Evolutionary conservation across 2,113 vertebrate species (phyloP), one percentile per base, ranked within the genome.

Genomic region (Rynchops niger): DNA sequence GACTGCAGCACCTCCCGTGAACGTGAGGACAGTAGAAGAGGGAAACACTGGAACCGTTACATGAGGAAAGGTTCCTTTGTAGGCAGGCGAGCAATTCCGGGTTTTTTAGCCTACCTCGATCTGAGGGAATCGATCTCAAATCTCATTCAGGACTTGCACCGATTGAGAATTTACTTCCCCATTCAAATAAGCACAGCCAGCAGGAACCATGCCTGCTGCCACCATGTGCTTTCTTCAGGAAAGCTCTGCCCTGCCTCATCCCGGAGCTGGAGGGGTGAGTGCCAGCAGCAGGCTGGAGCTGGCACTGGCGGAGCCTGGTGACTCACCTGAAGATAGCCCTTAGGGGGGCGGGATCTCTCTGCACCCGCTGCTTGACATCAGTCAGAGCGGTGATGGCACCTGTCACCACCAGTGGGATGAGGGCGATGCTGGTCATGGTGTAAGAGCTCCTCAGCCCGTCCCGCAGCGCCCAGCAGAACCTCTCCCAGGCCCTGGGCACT

Each of bases 371-470:
- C 56, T 52, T 4, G 11, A 6, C 15, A 3, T 5, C 27, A 11
- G 61, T n/a, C 32, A 2, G 9, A 7, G 40, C 4, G 38, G 4
- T 22, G 85, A 63, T 23, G 43, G 69, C 32, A 34, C 12, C 78
- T 71, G 73, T 67, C 81, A 43, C 2, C 65, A 6, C 29, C 6
- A 23, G 16, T 4, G 9, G 16, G 73, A 9, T 9, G 45, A 52
- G 17, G 32, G 25, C 3, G 2, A 4, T 0, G 26, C 73, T 50
- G 74, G 42, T 47, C 61, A 34, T 4, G 32, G 40, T 19, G 0
- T 9, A 11, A 43, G 47, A 5, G 12, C 36, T 40, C 26, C 13
- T 14, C 73, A 27, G 78, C 40, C 67, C 34, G 38, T 76, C 32
- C 50, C 29, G 62, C 50, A 18, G 58, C 2, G 4, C 89, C 2